Conservation (phyloP, 2,797 vertebrate species). For the Oryzias sinensis region DNA sequence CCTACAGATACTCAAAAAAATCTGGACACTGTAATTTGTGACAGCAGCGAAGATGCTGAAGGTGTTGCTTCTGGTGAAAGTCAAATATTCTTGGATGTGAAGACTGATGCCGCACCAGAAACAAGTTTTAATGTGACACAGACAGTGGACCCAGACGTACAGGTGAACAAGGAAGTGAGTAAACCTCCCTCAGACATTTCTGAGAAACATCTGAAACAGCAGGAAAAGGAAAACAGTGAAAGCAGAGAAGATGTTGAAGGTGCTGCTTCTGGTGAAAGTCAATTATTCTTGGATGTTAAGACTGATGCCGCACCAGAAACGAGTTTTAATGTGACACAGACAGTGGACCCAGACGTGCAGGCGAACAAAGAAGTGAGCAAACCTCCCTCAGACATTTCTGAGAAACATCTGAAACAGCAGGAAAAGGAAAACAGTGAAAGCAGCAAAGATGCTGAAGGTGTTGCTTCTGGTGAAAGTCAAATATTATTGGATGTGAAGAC, state of each 20-base stretch:
- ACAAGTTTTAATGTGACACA: conserved; percentile 1
- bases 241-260: background rate
- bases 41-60: background rate
- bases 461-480: conserved; percentile 9
- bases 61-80: background rate
- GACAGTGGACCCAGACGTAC: conserved; percentile 1
- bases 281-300: background rate
- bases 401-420: background rate
- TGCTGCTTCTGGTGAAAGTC: background rate
- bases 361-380: conserved; percentile 5
- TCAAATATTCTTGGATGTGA: conserved; percentile 10
- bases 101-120: conserved; percentile 2
- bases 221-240: background rate
- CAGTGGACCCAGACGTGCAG: conserved; percentile 2
- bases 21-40: background rate
- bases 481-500: conserved; percentile 8
- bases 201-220: background rate
- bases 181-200: background rate
- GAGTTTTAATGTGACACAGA: background rate
- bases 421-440: background rate
- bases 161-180: conserved; percentile 4
- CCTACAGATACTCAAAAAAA: background rate
- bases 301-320: background rate
- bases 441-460: background rate
- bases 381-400: background rate